Base-by-base conservation (phyloP, 2,888 invertebrate species). In the Steinernema hermaphroditum region DNA sequence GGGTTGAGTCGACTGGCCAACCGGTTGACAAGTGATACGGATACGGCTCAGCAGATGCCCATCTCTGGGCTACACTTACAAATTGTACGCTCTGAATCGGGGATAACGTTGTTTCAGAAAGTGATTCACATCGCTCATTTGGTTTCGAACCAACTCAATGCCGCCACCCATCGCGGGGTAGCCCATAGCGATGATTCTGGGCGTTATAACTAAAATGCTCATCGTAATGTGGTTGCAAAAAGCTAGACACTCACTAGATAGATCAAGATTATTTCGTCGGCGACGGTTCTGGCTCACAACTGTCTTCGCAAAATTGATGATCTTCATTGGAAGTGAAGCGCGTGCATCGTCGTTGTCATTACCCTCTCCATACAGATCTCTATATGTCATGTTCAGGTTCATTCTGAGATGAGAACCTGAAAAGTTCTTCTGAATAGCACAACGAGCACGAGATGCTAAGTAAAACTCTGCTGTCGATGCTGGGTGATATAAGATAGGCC, bases 141-240 rank as follows among this genome's bases (percentile, higher is more conserved):
- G 69, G 90, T 98, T 98, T 87, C 98, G 90, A 89, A 94, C 97
- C 37, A 95, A 92, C 49, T 96, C 92, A 46, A 94, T 93, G 89
- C 98, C 97, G 82, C 95, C 89, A 86, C 92, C 94, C 88, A 94
- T 94, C 57, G 96, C 94, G 75, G 96, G 97, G 89, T 93, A 97
- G 69, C 96, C 97, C 96, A 98, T 97, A 68, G 98, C 98, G 89
- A 98, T 98, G 87, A 98, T 91, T 89, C 94, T 93, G 82, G 92
- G 91, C 86, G 91, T 92, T 87, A 97, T 96, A 90, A 97, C 96
- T 97, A 89, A 71, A 82, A 79, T 12, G 57, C 22, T 37, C 37
- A 12, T 71, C 9, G 24, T 8, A n/a, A 62, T 29, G 49, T 27
- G 32, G 14, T 14, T 27, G 54, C 72, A 29, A 73, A 72, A 69